Evolutionary conservation across 2,113 vertebrate species (phyloP), one percentile per base, ranked within the genome.

Genomic region (Kryptolebias marmoratus): DNA sequence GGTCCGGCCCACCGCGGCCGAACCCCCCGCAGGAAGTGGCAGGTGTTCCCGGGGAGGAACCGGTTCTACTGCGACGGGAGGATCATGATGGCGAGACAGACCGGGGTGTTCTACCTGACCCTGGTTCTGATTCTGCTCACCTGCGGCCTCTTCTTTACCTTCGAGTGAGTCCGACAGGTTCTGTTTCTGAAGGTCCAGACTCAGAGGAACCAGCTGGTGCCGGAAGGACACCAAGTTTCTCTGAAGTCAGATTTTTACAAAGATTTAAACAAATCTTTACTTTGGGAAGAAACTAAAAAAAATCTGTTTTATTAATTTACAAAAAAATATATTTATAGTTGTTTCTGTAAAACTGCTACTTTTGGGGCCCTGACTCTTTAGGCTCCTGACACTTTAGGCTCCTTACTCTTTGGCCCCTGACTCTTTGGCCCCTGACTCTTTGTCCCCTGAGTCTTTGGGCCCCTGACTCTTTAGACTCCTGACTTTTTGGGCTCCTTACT

Each of bases 71-170:
- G 97, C 92, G 89, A 96, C 82, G 97, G 97, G 32, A 92, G 96
- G 89, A 94, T 98, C 89, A 98, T 98, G 96, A 98, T 98, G 96
- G 97, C 96, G 67, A 93, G 95, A 42, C 97, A 98, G 93, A 95
- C 94, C 0, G 96, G 97, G 58, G 96, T 97, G 74, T 98, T 98
- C 91, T 97, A 96, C 91, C 93, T 98, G 86, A 98, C 96, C 48
- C 93, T 97, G 87, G 86, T 95, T 63, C 95, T 98, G 68, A 98
- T 98, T 90, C 88, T 97, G 91, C 94, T 97, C 88, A 98, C 97
- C 72, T 95, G 96, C 84, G 96, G 96, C 81, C 96, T 98, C 88
- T 98, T 98, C 95, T 98, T 98, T 91, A 94, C 95, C 58, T 98
- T 98, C 89, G 97, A 98, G 97, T 98, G 95, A 98, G 58, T 61